Conservation (phyloP, 2,888 invertebrate genomes). For the Lasioglossum vierecki region DNA sequence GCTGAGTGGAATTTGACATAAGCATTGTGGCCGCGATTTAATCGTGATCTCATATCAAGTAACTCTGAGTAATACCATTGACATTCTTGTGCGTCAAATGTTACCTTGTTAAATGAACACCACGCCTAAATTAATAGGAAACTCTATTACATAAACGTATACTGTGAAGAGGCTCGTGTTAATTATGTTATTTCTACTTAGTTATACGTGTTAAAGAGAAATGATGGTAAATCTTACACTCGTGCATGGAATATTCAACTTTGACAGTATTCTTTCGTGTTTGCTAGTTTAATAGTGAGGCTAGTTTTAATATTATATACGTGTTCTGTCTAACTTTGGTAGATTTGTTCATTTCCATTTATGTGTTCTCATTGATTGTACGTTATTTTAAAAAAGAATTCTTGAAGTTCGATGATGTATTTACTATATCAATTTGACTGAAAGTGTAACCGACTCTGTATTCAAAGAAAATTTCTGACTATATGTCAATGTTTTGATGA, state of each 20-base stretch:
- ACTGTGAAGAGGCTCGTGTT: slow-evolving; percentile 33
- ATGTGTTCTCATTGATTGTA: not conserved
- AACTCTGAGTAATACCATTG: slow-evolving; percentile 71
- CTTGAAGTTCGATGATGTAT: not conserved
- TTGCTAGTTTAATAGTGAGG: not conserved
- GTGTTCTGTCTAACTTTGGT: not conserved
- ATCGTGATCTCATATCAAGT: slow-evolving; percentile 41
- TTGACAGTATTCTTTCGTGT: not conserved
- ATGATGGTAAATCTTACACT: not conserved
- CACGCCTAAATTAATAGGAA: slow-evolving; percentile 62
- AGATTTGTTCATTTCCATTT: not conserved
- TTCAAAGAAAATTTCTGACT: not conserved
- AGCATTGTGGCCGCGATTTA: slow-evolving; percentile 38
- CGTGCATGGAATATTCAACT: not conserved
- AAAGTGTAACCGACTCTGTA: not conserved
- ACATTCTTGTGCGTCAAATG: slow-evolving; percentile 73
- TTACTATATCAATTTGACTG: not conserved
- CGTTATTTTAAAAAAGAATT: not conserved
- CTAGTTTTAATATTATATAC: not conserved
- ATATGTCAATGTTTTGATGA: not conserved
- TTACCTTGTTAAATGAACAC: slow-evolving; percentile 61
- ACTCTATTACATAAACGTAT: slow-evolving; percentile 69
- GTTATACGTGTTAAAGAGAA: slow-evolving; percentile 36
- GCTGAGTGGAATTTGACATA: slow-evolving; percentile 34
- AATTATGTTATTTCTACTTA: slow-evolving; percentile 51